Evolutionary conservation across 2,113 vertebrate genomes (phyloP).

Genomic region (Crocuta crocuta): DNA sequence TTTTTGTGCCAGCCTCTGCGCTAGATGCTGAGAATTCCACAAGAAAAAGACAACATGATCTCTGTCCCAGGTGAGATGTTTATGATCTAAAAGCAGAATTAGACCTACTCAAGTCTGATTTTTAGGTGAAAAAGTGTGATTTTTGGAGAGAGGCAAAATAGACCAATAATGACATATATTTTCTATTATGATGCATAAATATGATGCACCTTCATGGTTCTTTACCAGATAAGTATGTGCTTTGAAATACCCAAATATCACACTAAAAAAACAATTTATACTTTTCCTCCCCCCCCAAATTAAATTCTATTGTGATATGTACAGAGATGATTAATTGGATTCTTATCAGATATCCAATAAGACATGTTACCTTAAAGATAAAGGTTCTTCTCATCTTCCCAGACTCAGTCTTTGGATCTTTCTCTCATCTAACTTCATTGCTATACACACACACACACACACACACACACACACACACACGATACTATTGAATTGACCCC

Average conservation of each 20-base stretch:
- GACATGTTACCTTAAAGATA: background rate
- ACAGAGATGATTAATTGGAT: background rate
- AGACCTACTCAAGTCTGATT: background rate
- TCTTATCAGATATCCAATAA: background rate
- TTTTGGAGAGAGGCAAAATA: background rate
- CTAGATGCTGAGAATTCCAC: background rate
- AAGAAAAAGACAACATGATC: background rate
- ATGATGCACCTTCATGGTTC: background rate
- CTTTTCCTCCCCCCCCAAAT: background rate
- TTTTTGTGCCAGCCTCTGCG: background rate
- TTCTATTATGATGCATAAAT: background rate
- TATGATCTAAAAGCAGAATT: background rate
- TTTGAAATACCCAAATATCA: background rate
- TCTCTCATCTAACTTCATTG: background rate
- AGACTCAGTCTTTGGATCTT: no score
- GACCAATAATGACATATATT: background rate
- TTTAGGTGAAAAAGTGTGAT: background rate
- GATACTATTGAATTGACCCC: background rate
- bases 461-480: no score
- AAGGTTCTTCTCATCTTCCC: background rate
- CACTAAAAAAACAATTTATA: background rate
- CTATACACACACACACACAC: no score
- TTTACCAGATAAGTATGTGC: background rate
- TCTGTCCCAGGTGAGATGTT: background rate
- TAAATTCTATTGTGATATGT: background rate